Conservation (phyloP, 2,113 vertebrate species). For the rat (Rattus norvegicus) region GRCr8 NC_086024.1:130442501-130443000, state of each 20-base stretch:
- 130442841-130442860: neutral
- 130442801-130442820: neutral
- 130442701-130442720: too few species aligned
- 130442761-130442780: neutral
- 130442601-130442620: too few species aligned
- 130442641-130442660: too few species aligned
- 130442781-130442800: neutral
- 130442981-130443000: neutral
- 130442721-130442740: rapidly evolving
- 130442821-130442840: neutral
- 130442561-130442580: too few species aligned
- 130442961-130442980: neutral
- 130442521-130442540: too few species aligned
- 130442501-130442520: too few species aligned
- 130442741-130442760: neutral
- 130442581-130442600: too few species aligned
- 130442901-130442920: neutral
- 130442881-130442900: neutral
- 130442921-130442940: neutral
- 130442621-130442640: too few species aligned
- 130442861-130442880: neutral
- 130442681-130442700: too few species aligned
- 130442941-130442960: too few species aligned
- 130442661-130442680: too few species aligned
- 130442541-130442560: too few species aligned